Evolutionary conservation across 2,113 vertebrate species (phyloP).

Genomic region (Emydura subglobosa): DNA sequence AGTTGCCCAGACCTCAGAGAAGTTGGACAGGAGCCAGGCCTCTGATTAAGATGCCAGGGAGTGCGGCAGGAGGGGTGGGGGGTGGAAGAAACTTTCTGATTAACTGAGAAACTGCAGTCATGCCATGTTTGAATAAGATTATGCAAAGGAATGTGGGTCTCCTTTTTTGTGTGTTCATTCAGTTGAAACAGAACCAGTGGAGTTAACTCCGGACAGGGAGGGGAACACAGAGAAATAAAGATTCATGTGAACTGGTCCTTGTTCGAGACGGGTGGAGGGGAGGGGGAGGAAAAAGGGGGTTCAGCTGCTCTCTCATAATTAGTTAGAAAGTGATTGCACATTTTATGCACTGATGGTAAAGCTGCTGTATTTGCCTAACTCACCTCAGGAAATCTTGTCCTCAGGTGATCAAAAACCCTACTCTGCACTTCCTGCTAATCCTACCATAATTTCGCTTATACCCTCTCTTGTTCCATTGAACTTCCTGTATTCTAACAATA

Average conservation of each 20-base stretch:
- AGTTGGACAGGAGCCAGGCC: not conserved
- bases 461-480: not conserved
- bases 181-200: constrained; percentile 57
- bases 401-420: not conserved
- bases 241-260: constrained; percentile 27
- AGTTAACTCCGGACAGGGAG: not conserved
- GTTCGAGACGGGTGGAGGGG: not conserved
- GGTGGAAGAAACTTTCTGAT: constrained; percentile 32
- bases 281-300: too few species aligned
- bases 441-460: not conserved
- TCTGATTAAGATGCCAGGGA: constrained; percentile 28
- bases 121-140: constrained; percentile 43
- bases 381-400: not conserved
- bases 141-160: constrained; percentile 44
- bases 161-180: constrained; percentile 53
- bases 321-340: not conserved
- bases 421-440: not conserved
- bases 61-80: not conserved
- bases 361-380: not conserved
- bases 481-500: not conserved
- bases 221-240: constrained; percentile 35
- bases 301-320: not conserved
- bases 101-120: constrained; percentile 52
- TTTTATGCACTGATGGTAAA: not conserved
- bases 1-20: not conserved